Base-by-base conservation (phyloP, 2,888 invertebrate species). In the Neoitamus cyanurus region DNA sequence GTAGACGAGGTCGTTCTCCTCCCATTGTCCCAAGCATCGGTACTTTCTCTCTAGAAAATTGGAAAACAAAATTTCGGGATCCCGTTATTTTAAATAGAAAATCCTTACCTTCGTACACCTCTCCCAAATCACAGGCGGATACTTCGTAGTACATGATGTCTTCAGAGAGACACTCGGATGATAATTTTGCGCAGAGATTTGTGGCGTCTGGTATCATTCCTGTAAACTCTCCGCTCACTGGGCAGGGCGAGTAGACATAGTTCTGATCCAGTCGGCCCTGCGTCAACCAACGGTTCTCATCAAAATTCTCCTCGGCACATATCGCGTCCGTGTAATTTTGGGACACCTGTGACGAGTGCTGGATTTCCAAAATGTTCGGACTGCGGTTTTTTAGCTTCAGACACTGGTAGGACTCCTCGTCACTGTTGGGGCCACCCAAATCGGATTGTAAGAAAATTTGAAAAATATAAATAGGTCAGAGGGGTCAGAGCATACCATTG, bases 131-230 rank as follows among this genome's bases (percentile, higher is more conserved):
- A 88, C 94, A 94, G 86, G 93, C 93, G 82, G 92, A 93, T 15
- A 94, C 94, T 88, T 93, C 93, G 88, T 94, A 94, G 88, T 94
- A 93, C 94, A 94, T 94, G 82, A 93, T 92, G 88, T 94, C 94
- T 4, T 93, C 93, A 4, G 93, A 93, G 87, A 92, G 92, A 89
- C 94, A 94, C 88, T 94, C 94, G 77, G 94, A 94, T 88, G 93
- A 93, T 42, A 94, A 90, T 89, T 94, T 94, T 13, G 94, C 94
- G 88, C 94, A 94, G 85, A 94, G 91, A 34, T 92, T 92, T 2
- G 91, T 91, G 37, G 92, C 90, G 88, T 94, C 94, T 25, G 94
- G 94, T 87, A 94, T 93, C 82, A 91, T 90, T n/a, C 94, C 94
- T 13, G 92, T 93, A 88, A 94, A 94, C 88, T 94, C 93, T 0